These are phyloP conservation scores for Synergus umbraculus DNA, from an alignment of 2,888 invertebrate species.

Conservation along the genomic window DNA sequence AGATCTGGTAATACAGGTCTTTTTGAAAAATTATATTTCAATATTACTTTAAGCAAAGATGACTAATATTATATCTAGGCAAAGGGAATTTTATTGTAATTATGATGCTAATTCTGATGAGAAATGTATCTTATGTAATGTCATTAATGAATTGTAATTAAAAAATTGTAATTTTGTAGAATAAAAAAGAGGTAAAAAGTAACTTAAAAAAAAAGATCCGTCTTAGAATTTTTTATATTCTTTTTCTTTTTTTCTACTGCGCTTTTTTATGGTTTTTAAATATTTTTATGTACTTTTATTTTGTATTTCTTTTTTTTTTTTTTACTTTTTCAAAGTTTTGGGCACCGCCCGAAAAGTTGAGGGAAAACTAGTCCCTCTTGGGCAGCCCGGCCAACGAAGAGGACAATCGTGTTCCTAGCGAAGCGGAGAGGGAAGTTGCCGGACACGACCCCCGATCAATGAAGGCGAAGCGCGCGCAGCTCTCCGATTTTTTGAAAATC, in stretches of 20 bases:
- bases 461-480: conserved; percentile 75
- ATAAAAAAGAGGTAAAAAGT: conserved; percentile 13
- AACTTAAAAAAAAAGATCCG: conserved; percentile 35
- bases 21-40: too few relatives aligned
- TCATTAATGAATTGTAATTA: background rate
- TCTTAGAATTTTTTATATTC: conserved; percentile 50
- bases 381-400: conserved; percentile 64
- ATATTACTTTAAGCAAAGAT: too few relatives aligned
- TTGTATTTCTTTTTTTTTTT: conserved; percentile 53
- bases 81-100: background rate
- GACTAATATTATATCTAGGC: too few relatives aligned
- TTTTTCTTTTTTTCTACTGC: conserved; percentile 50
- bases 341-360: conserved; percentile 74
- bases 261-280: conserved; percentile 42
- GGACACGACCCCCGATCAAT: conserved; percentile 72
- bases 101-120: background rate
- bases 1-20: background rate
- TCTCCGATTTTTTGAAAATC: conserved; percentile 74
- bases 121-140: background rate
- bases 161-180: too few relatives aligned
- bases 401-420: conserved; percentile 51
- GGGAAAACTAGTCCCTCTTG: conserved; percentile 67
- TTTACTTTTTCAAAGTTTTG: conserved; percentile 63
- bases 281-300: conserved; percentile 46
- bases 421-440: conserved; percentile 62